Conservation (phyloP, 1,140 invertebrate genomes). For the Amphibalanus amphitrite region DNA sequence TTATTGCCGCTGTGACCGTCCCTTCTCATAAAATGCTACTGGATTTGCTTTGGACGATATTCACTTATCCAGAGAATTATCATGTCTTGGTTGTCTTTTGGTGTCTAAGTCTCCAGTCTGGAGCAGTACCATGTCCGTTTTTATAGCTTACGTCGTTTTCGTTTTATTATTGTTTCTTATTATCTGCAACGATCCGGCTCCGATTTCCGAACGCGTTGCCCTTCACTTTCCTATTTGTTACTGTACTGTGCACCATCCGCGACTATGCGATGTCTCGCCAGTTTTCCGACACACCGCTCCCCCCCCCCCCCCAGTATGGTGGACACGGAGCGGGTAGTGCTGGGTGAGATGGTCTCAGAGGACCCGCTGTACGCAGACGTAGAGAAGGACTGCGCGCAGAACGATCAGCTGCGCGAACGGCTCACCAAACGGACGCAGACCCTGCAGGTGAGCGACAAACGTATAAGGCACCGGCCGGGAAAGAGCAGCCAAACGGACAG, state of each 20-base stretch:
- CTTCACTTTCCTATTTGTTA: constrained; percentile 4
- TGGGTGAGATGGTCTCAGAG: constrained; percentile 36
- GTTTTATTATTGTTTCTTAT: too few species aligned
- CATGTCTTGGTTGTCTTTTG: too few species aligned
- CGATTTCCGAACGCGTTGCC: constrained; percentile 15
- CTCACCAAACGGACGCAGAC: neutral
- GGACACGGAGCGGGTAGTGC: constrained; percentile 29
- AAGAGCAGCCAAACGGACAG: too few species aligned
- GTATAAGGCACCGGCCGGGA: too few species aligned
- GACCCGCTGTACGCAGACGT: constrained; percentile 36
- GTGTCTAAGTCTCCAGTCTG: too few species aligned
- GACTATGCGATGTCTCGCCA: neutral
- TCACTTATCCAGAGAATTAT: too few species aligned
- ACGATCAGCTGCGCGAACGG: neutral
- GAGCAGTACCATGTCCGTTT: too few species aligned
- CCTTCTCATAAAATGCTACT: too few species aligned
- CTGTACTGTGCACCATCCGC: constrained; percentile 1
- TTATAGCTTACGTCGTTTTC: too few species aligned
- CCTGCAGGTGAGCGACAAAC: constrained; percentile 28
- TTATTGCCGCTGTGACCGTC: too few species aligned
- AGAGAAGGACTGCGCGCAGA: constrained; percentile 24
- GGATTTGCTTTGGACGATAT: too few species aligned
- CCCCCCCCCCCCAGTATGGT: constrained; percentile 23
- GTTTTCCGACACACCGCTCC: neutral
- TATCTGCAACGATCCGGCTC: too few species aligned